phyloP scores from a whole-genome alignment of 2,797 vertebrate species.

The Amblyraja radiata region DNA sequence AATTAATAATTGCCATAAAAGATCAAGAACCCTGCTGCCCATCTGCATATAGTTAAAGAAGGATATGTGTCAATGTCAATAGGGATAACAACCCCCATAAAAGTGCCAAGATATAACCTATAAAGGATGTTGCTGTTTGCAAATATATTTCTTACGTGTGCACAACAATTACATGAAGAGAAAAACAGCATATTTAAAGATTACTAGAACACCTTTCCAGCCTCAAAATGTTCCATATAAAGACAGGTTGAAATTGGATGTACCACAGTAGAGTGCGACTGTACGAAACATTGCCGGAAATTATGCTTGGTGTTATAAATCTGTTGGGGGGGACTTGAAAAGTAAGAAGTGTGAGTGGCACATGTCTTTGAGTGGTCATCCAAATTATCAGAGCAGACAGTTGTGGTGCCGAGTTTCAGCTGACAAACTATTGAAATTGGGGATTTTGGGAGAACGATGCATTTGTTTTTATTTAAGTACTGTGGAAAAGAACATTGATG shows the following conservation, averaged over 20 bases:
- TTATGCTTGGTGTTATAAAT: not conserved
- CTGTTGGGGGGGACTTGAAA: not conserved
- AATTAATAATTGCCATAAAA: not conserved
- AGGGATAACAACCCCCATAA: not conserved
- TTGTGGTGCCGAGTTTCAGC: not conserved
- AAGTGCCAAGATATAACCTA: not conserved
- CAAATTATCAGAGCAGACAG: not conserved
- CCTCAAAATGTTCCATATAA: not conserved
- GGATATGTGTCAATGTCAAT: not conserved
- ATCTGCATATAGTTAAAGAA: not conserved
- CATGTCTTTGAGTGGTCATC: not conserved
- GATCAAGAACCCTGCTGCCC: not conserved
- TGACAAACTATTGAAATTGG: not conserved
- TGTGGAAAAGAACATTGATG: not conserved
- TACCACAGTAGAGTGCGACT: not conserved
- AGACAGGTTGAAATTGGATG: constrained; percentile 11
- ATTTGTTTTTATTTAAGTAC: not conserved
- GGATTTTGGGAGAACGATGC: not conserved
- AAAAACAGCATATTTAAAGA: not conserved
- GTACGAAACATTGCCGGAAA: not conserved
- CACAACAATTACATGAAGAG: not conserved
- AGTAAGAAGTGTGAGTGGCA: not conserved
- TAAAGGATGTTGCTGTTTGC: not conserved
- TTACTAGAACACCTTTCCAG: not conserved
- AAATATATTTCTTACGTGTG: not conserved